Evolutionary conservation across 37 sponge, comb jelly and placozoan species (phyloP).

Genomic region (Cliona cf. orientalis): DNA sequence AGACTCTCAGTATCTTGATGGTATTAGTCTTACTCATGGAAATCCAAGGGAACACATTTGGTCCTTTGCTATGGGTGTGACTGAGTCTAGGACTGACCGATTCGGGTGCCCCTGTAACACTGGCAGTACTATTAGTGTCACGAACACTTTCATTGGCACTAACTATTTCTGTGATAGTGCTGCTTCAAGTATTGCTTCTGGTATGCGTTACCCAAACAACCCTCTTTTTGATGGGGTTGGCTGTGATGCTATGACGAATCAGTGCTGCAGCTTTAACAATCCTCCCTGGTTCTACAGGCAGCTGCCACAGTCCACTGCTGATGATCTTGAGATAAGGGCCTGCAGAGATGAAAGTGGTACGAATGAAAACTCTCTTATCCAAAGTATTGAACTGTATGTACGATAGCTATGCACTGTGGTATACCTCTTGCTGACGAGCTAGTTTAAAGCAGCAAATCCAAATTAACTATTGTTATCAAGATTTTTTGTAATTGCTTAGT

Average conservation of each 20-base stretch:
- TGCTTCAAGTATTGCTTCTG: not conserved
- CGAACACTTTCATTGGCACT: conserved; percentile 3
- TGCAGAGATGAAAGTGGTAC: conserved; percentile 7
- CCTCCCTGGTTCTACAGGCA: conserved; percentile 40
- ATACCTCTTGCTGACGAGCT: no score
- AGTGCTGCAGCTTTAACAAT: conserved; percentile 13
- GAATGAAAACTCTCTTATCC: conserved; percentile 30
- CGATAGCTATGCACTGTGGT: no score
- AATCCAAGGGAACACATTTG: conserved; percentile 23
- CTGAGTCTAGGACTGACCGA: not conserved
- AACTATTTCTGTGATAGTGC: conserved; percentile 31
- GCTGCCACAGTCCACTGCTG: conserved; percentile 1
- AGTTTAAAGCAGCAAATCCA: no score
- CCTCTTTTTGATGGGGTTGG: conserved; percentile 53
- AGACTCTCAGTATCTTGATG: conserved; percentile 28
- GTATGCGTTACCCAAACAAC: not conserved
- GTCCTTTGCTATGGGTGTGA: conserved; percentile 25
- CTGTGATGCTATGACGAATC: conserved; percentile 6
- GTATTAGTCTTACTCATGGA: conserved; percentile 41
- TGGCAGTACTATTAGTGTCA: not conserved
- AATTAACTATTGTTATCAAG: no score
- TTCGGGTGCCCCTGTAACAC: not conserved
- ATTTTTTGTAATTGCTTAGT: no score
- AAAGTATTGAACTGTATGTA: conserved; percentile 28
- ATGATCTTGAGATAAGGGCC: conserved; percentile 48